A percentile compares a stretch with the other conserved stretches of the same genome.
These are phyloP conservation scores for Caerostris extrusa DNA, from an alignment of 1,140 invertebrate species.

Conservation along the genomic window DNA sequence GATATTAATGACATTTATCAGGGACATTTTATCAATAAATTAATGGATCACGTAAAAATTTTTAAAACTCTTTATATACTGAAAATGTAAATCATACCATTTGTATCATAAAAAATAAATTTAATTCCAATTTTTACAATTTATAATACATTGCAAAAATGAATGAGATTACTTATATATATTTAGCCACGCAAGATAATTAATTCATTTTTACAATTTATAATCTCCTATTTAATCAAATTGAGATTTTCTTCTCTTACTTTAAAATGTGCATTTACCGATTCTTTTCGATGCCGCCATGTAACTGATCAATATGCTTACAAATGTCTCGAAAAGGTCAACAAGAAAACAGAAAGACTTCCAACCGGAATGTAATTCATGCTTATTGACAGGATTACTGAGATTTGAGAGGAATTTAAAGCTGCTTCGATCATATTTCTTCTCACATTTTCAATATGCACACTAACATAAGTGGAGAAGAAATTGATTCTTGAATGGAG, in stretches of 20 bases:
- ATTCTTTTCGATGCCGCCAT: too few relatives aligned
- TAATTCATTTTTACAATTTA: background rate
- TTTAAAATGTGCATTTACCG: background rate
- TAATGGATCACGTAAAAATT: too few relatives aligned
- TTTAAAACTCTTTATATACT: too few relatives aligned
- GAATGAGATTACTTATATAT: too few relatives aligned
- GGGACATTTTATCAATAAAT: too few relatives aligned
- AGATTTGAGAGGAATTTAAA: background rate
- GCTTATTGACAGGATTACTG: background rate
- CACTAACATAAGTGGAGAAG: background rate
- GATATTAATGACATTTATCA: too few relatives aligned
- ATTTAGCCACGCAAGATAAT: too few relatives aligned
- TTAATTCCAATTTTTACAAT: too few relatives aligned
- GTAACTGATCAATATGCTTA: background rate
- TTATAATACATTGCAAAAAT: too few relatives aligned
- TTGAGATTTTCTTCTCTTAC: background rate
- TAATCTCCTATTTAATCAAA: background rate
- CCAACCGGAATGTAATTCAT: background rate
- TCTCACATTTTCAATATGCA: background rate
- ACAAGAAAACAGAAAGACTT: background rate
- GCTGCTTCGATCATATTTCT: background rate
- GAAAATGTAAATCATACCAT: too few relatives aligned
- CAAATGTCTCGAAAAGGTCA: too few relatives aligned
- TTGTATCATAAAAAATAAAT: too few relatives aligned
- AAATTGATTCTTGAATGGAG: background rate